Evolutionary conservation across 2,888 invertebrate species (phyloP).

Genomic region (Chironomus tentans): DNA sequence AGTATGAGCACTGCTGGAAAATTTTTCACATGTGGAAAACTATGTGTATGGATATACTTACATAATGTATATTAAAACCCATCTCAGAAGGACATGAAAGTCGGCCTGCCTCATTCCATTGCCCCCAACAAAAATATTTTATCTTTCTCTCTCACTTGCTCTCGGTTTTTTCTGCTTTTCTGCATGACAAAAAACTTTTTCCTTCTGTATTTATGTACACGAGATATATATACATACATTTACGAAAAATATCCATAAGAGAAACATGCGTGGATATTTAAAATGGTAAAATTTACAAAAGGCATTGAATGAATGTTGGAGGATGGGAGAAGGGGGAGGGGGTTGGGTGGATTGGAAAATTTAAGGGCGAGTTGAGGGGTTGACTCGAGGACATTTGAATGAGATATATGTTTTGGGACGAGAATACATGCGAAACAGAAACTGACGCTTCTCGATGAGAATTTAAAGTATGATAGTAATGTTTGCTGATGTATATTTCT

Average conservation of each 20-base stretch:
- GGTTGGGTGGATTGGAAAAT: not conserved
- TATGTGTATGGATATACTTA: not conserved
- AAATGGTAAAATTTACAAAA: conserved; percentile 27
- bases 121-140: not conserved
- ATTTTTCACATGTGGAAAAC: conserved; percentile 22
- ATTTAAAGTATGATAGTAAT: conserved; percentile 25
- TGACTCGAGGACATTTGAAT: conserved; percentile 25
- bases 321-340: not conserved
- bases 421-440: conserved; percentile 5
- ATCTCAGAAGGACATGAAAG: conserved; percentile 24
- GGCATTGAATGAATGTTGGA: conserved; percentile 7
- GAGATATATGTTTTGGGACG: conserved; percentile 16
- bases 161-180: not conserved
- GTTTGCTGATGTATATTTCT: not conserved
- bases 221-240: conserved; percentile 1
- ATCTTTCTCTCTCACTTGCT: not conserved
- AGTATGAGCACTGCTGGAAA: conserved; percentile 8
- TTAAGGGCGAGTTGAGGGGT: conserved; percentile 9
- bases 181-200: conserved; percentile 7
- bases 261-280: conserved; percentile 27
- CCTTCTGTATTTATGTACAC: not conserved
- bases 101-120: not conserved
- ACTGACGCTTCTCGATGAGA: conserved; percentile 10
- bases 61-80: conserved; percentile 3
- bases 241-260: conserved; percentile 4